Conservation (phyloP, 2,113 vertebrate genomes). For the Epinephelus cyanopodus region DNA sequence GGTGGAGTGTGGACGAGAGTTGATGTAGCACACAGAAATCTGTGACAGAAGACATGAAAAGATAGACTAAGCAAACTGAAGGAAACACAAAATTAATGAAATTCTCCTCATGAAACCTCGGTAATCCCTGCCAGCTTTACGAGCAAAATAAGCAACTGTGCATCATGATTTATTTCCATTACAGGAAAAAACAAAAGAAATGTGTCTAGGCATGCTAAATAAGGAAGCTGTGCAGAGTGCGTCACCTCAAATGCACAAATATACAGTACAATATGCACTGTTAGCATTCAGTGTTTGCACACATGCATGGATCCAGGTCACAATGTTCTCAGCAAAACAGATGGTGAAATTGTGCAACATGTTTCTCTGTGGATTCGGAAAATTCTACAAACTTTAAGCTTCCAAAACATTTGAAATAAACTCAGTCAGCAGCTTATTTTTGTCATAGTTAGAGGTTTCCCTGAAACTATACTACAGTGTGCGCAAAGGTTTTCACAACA, state of each 20-base stretch:
- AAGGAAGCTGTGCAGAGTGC: conserved; percentile 4
- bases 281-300: conserved; percentile 34
- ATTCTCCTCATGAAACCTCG: not conserved
- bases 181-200: not conserved
- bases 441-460: not conserved
- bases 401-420: not conserved
- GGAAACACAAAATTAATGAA: not conserved
- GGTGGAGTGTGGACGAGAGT: conserved; percentile 95
- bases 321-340: conserved; percentile 41
- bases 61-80: not conserved
- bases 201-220: conserved; percentile 18
- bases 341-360: conserved; percentile 27
- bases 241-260: not conserved
- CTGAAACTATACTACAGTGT: not conserved
- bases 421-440: not conserved
- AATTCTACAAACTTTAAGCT: not conserved
- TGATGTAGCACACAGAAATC: conserved; percentile 94
- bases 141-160: not conserved
- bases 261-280: conserved; percentile 8
- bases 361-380: not conserved
- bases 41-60: conserved; percentile 60
- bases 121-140: not conserved
- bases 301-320: conserved; percentile 52
- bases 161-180: conserved; percentile 17
- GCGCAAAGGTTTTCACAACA: not conserved